Base-by-base conservation (phyloP, 1,140 invertebrate species). In the Pogonomyrmex californicus region DNA sequence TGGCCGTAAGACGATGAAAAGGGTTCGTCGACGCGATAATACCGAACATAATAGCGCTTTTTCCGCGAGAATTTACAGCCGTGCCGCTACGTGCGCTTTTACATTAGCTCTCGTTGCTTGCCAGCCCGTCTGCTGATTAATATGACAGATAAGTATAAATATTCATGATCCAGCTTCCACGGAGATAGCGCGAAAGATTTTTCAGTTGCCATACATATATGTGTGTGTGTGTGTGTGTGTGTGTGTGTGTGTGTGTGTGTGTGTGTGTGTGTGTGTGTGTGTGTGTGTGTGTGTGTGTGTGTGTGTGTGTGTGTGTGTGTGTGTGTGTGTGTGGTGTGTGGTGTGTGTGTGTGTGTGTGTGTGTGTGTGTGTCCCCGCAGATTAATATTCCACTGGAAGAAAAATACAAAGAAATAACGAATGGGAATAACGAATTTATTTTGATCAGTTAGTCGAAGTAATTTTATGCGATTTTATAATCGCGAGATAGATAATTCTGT, bases 21-120 rank as follows among this genome's bases (percentile, higher is more conserved):
- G 58, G 49, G 38, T 78, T 87, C 47, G 51, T 41, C 56, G 73
- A 51, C 71, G 47, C 86, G 63, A 88, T 70, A 77, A 44, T 44
- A 47, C 38, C 70, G 76, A 82, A 66, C 36, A 71, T 71, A 81
- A 88, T 79, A 81, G 70, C 76, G 76, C 86, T 86, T 60, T 82
- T 82, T 82, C 51, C 65, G 51, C 54, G 23, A 44, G 30, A 73
- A 47, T 75, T 83, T 83, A 60, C 44, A 83, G 41, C 79, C 62
- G 36, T n/a, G 44, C 5, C 62, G 38, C 23, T 56, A n/a, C 14
- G 14, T 44, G 36, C 78, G 36, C 65, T 56, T 56, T 81, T 81
- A 56, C 47, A 71, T 71, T 44, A 56, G 47, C 36, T 54, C 75
- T 78, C 60, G 76, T 65, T 54, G 33, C 63, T 54, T 4, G 47